Percentiles rank a stretch among this genome's conserved stretches.
Conservation (phyloP, 2,797 vertebrate species). For the Smutsia temminckii region DNA sequence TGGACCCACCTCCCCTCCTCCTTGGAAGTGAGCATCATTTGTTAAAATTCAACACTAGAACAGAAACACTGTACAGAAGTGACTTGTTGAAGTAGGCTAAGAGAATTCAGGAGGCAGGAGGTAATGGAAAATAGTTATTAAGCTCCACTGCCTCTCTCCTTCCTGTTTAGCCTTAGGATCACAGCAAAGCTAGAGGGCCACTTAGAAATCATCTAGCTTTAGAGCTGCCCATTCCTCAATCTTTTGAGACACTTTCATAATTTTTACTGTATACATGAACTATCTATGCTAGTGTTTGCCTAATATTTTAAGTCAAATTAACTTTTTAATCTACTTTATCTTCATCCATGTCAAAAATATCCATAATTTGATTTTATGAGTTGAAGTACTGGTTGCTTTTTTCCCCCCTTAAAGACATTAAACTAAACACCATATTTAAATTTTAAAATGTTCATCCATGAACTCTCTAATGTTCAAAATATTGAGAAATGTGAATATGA, state of each 20-base stretch:
- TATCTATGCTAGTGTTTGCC: not conserved
- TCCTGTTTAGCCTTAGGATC: not conserved
- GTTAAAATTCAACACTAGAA: not conserved
- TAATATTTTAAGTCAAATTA: constrained; percentile 21
- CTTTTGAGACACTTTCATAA: not conserved
- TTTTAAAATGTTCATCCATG: not conserved
- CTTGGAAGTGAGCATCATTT: not conserved
- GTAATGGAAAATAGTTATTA: not conserved
- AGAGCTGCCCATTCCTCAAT: not conserved
- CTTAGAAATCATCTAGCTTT: not conserved
- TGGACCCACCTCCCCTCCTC: not conserved
- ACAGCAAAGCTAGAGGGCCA: not conserved
- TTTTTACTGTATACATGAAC: not conserved
- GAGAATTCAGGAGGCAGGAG: not conserved
- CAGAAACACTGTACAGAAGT: not conserved
- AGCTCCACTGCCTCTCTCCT: not conserved
- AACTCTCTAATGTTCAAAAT: not conserved
- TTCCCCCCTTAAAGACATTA: not conserved
- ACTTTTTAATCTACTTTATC: not conserved
- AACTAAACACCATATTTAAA: not conserved
- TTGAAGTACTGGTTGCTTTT: not conserved
- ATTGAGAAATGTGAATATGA: not conserved
- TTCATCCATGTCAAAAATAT: not conserved
- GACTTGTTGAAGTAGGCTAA: not conserved
- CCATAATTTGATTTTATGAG: not conserved